Evolutionary conservation across 2,113 vertebrate species (phyloP).

Genomic region (Vicugna pacos): DNA sequence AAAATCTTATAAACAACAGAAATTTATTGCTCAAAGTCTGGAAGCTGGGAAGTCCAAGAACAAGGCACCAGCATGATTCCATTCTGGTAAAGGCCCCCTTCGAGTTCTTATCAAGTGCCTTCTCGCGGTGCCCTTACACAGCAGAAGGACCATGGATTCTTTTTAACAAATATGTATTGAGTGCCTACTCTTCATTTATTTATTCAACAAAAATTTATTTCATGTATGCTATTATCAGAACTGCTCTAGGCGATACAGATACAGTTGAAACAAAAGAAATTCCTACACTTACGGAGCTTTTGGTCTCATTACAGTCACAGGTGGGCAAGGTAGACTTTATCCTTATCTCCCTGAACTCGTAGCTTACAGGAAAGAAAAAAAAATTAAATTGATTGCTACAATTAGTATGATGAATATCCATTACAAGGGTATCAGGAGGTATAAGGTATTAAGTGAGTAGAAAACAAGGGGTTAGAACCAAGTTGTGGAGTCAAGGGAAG

Average conservation of each 20-base stretch:
- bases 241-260: not conserved
- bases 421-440: not conserved
- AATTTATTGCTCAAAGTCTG: not conserved
- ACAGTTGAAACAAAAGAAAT: not conserved
- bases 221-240: not conserved
- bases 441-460: not conserved
- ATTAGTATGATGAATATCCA: not conserved
- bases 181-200: not conserved
- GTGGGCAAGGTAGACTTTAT: not conserved
- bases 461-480: not conserved
- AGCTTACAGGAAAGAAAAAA: not conserved
- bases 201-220: not conserved
- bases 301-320: not conserved
- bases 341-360: not conserved
- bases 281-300: not conserved
- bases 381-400: not conserved
- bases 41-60: not conserved
- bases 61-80: not conserved
- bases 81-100: not conserved
- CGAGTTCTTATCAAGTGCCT: not conserved
- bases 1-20: not conserved
- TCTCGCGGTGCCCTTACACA: too few relatives aligned
- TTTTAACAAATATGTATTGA: not conserved
- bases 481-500: not conserved
- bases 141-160: not conserved